A percentile compares a stretch with the other conserved stretches of the same genome.
Conservation (phyloP, 2,797 vertebrate genomes). For the Eulemur rubriventer region DNA sequence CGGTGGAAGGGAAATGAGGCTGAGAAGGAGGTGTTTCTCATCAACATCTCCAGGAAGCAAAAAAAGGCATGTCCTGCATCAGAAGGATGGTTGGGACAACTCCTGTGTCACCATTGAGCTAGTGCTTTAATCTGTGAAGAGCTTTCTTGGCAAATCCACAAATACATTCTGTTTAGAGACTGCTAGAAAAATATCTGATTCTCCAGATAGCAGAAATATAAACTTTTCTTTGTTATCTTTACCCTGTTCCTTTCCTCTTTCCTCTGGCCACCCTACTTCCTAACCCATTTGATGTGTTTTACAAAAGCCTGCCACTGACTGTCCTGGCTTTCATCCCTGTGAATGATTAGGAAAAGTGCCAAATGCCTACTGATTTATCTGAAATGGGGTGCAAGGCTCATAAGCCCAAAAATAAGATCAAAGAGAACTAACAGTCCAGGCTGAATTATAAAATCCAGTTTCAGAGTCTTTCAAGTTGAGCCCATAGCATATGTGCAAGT, state of each 20-base stretch:
- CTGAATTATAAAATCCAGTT: conserved; percentile 37
- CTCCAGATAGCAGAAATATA: neutral
- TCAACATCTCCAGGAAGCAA: neutral
- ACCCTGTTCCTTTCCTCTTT: neutral
- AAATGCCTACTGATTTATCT: conserved; percentile 48
- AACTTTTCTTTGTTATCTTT: conserved; percentile 36
- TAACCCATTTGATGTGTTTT: conserved; percentile 13
- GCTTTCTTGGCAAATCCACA: conserved; percentile 40
- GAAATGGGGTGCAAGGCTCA: neutral
- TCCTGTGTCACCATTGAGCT: neutral
- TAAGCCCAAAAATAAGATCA: conserved; percentile 28
- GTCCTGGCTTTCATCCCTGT: neutral
- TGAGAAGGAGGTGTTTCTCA: neutral
- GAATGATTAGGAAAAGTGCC: conserved; percentile 28
- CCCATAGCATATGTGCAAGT: neutral
- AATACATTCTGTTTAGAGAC: neutral
- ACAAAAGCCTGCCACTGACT: conserved; percentile 3
- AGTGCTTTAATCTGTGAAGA: conserved; percentile 38
- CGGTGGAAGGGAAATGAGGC: neutral
- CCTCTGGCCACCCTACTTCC: neutral
- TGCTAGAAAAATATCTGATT: conserved; percentile 29
- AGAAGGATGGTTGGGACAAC: neutral
- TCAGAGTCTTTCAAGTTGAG: neutral
- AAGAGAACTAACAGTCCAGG: neutral
- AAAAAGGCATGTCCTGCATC: neutral